These are phyloP conservation scores for Murina feae DNA, from an alignment of 2,113 vertebrate genomes.

Conservation along the genomic window DNA sequence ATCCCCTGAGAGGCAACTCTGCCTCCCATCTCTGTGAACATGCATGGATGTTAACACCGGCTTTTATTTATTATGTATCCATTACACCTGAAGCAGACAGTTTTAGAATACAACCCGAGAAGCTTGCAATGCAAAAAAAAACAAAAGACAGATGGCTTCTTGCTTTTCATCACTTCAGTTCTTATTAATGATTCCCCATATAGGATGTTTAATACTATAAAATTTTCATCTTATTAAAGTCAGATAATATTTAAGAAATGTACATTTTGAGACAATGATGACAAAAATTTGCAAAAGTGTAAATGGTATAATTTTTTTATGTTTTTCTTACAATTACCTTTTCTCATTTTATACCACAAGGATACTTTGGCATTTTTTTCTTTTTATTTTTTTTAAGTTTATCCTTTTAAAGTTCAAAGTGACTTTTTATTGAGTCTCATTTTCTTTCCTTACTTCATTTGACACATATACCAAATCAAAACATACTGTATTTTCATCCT, in stretches of 20 bases:
- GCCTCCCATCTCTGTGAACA: background rate
- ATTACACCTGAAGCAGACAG: conserved; percentile 48
- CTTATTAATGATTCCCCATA: background rate
- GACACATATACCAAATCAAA: background rate
- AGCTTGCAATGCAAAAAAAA: background rate
- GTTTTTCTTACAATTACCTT: background rate
- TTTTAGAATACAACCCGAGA: conserved; percentile 48
- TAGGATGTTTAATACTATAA: background rate
- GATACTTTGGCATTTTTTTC: background rate
- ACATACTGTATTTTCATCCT: background rate
- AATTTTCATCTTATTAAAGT: background rate
- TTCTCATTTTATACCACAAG: background rate
- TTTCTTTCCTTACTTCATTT: background rate
- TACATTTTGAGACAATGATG: background rate
- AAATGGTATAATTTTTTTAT: background rate
- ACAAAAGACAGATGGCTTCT: background rate
- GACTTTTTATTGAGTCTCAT: conserved; percentile 17
- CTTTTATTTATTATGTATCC: conserved; percentile 65
- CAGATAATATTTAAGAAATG: background rate
- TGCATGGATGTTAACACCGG: conserved; percentile 28
- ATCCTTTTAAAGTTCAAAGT: background rate
- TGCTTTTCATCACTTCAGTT: background rate
- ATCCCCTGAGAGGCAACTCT: conserved; percentile 41
- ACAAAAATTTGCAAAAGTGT: background rate
- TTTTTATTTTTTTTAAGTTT: background rate